Evolutionary conservation across 92 coral and sea anemone genomes (phyloP), one percentile per base, ranked within the genome.

Genomic region (Porites cylindrica): DNA sequence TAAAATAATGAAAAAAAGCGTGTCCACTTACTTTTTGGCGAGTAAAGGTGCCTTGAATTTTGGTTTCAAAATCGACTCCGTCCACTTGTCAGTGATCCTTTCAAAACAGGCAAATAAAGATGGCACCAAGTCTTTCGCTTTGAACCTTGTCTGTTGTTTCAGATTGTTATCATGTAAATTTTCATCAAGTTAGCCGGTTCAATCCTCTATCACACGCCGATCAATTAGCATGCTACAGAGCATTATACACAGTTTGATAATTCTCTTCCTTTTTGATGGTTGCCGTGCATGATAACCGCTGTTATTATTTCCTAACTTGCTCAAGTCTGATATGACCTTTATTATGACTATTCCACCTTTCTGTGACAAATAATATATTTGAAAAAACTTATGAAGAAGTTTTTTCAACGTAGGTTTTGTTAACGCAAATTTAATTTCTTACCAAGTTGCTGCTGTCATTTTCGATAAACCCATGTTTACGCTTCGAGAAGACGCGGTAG

Each of bases 371-470:
- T 60, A 18, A 38, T 59, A 38, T 59, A 70, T n/a, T 67, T 16
- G 54, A 69, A 0, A 9, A 60, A 65, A 14, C 7, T 12, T 81
- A 53, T 81, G 54, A 54, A 0, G 17, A 60, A 65, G 10, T 6
- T 12, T 81, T 69, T 81, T 23, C 38, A 32, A 47, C 4, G 5
- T 10, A 59, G 20, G 51, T 17, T 50, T 82, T 61, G 32, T 70
- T 38, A 1, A 82, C 51, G 43, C 68, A 24, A 59, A 70, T 69
- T 82, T 69, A 82, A 82, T 69, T 82, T 82, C 50, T 54, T 70
- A 19, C 54, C 43, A 10, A 59, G 17, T 12, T 43, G 79, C 53
- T 11, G 62, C 64, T 69, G 86, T 82, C 78, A 59, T 47, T 18
- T 71, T 83, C 73, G 63, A 73, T 72, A 62, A 63, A 26, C 62